Evolutionary conservation across 2,797 vertebrate genomes (phyloP), one percentile per base, ranked within the genome.

Genomic region (Periparus ater): DNA sequence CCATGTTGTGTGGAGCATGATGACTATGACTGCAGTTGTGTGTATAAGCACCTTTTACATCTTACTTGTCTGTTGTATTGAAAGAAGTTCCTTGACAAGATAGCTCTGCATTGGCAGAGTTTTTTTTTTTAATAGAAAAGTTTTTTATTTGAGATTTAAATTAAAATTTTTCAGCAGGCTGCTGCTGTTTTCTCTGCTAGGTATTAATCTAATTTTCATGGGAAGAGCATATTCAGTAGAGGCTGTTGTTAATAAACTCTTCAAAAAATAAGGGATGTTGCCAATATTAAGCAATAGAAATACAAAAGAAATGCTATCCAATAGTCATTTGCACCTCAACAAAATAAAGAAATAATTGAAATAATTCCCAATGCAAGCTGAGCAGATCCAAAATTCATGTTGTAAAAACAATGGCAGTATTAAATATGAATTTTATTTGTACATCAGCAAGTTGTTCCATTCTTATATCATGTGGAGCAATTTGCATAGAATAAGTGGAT

Each of bases 1-100:
- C 25, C 10, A 0, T 23, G 16, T n/a, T 44, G 36, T 0, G 5
- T 30, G 23, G 8, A 42, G 12, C 4, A 0, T 15, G 40, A 3
- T 48, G 48, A 5, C 23, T 23, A 0, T 34, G 25, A 13, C 47
- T 73, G 53, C n/a, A 34, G 1, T 40, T 88, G 34, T 50, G 47
- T 66, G 3, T 13, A 5, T 50, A 36, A 50, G 15, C 17, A 3
- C 58, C 11, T 63, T 54, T 27, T 50, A 7, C 26, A 3, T 48
- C 36, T 71, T 45, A 6, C 6, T 79, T 79, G 23, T 32, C 15
- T 2, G 1, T 6, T 40, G 10, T 11, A 23, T 36, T 50, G 23
- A 25, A 85, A 70, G 36, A 40, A 44, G 25, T 19, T 66, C 7
- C 38, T 54, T 38, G 20, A 8, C 51, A 25, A 80, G 50, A 14